Evolutionary conservation across 2,888 invertebrate genomes (phyloP).

Genomic region (Xylocampa areola): DNA sequence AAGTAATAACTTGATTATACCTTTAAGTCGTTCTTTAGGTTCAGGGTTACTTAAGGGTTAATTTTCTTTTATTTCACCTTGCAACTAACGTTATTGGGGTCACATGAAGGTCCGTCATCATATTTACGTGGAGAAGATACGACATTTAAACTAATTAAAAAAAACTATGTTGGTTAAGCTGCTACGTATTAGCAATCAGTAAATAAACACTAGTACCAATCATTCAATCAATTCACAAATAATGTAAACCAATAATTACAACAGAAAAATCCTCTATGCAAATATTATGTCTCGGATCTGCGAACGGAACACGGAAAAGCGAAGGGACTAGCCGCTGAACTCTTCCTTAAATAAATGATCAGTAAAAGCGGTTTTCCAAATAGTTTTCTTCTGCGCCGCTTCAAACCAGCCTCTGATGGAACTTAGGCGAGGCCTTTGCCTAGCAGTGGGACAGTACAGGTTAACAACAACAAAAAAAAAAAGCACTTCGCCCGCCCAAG

Average conservation of each 20-base stretch:
- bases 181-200: not conserved
- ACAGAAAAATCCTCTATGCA: conserved; percentile 1
- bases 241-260: conserved; percentile 3
- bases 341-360: no score
- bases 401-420: no score
- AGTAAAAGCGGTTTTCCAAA: no score
- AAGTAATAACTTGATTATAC: conserved; percentile 14
- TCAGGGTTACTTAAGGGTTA: not conserved
- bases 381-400: no score
- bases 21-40: not conserved
- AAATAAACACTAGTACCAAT: conserved; percentile 7
- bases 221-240: not conserved
- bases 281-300: conserved; percentile 9
- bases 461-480: no score
- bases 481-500: no score
- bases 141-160: not conserved
- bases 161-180: not conserved
- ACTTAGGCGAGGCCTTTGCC: no score
- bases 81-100: not conserved
- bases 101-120: not conserved
- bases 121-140: no score
- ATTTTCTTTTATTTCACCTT: not conserved
- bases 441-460: no score
- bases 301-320: not conserved
- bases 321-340: not conserved